A percentile compares a stretch with the other conserved stretches of the same genome.
phyloP scores from a whole-genome alignment of 2,888 invertebrate species.

The Epirrhoe tristata region DNA sequence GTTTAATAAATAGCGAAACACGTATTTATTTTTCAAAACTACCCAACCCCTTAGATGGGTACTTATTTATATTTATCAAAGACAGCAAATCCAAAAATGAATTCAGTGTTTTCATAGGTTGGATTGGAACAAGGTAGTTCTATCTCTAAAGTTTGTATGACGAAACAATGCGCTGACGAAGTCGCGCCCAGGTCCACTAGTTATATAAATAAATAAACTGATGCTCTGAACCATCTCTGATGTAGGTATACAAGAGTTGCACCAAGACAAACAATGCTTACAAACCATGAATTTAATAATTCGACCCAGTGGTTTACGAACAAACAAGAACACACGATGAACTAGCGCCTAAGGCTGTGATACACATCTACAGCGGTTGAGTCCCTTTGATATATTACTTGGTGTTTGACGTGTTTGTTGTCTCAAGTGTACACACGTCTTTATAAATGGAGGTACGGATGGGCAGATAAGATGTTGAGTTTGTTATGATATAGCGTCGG shows the following conservation, averaged over 20 bases:
- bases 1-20: too few species aligned
- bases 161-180: too few species aligned
- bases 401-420: conserved; percentile 26
- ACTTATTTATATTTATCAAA: too few species aligned
- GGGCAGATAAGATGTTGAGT: conserved; percentile 18
- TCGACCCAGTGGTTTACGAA: conserved; percentile 6
- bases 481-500: conserved; percentile 9
- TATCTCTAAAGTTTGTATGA: too few species aligned
- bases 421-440: conserved; percentile 16
- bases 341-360: conserved; percentile 27
- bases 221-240: background rate
- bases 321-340: conserved; percentile 19
- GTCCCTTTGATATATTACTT: conserved; percentile 31
- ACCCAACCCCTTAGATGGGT: too few species aligned
- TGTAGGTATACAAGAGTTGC: background rate
- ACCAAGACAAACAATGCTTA: background rate
- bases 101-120: too few species aligned
- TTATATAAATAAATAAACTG: too few species aligned
- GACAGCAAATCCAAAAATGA: too few species aligned
- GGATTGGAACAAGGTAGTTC: too few species aligned
- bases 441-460: conserved; percentile 17
- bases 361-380: conserved; percentile 24
- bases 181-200: too few species aligned
- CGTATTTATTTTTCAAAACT: too few species aligned
- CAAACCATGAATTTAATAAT: conserved; percentile 4